Evolutionary conservation across 2,113 vertebrate genomes (phyloP), one percentile per base, ranked within the genome.

Genomic region (Oncorhynchus masou): DNA sequence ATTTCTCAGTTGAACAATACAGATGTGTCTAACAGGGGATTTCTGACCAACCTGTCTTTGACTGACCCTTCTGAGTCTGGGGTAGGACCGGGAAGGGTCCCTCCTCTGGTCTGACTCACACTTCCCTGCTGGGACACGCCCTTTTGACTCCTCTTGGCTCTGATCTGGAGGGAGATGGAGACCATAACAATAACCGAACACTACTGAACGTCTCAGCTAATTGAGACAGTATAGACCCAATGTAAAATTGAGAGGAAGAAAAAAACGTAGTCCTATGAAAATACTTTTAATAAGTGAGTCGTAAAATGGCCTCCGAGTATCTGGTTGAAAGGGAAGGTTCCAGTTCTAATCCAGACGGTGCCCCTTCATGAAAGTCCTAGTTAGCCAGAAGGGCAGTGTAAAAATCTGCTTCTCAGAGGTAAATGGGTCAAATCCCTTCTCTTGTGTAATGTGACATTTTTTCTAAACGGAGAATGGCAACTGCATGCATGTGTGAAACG

Each of bases 61-160:
- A 65, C 39, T 12, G 66, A 51, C 49, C 34, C 81, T 27, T 81
- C 76, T 54, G 84, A 22, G 24, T 81, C 76, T 51, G 78, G 5
- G 39, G 62, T 79, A 31, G 31, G n/a, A 5, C 24, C 45, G 49
- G 13, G 2, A 3, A 68, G 34, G 66, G 34, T 24, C 22, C 71
- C 76, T 24, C 79, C 78, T 24, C 60, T 45, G 19, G 54, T 68
- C 20, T 49, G 74, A 62, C 79, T 71, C n/a, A 31, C 65, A 8
- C 8, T 45, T 3, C 70, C 72, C 70, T 79, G 80, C 3, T 81
- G 86, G 16, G 75, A 74, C 9, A 60, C 64, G 2, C 75, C 83
- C 69, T 24, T 85, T 59, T 87, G 86, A 76, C 83, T 86, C 77
- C 83, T 90, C 74, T 78, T 86, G 59, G 79, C 76, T 73, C 62